These are phyloP conservation scores for Tupaia tana DNA, from an alignment of 2,113 vertebrate species.

Conservation along the genomic window DNA sequence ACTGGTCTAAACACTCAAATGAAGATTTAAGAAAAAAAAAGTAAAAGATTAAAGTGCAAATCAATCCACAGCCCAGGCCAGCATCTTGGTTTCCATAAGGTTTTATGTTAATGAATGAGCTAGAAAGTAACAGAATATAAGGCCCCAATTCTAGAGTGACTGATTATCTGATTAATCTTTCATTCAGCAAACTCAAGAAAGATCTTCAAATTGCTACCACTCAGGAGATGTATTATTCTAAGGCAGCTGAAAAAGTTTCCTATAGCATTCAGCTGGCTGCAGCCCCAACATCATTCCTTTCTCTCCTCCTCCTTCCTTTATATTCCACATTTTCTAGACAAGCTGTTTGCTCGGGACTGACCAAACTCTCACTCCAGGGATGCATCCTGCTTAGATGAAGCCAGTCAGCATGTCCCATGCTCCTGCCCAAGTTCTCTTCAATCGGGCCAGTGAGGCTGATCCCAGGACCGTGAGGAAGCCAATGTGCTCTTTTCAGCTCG, in stretches of 20 bases:
- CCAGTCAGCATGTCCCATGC: not conserved
- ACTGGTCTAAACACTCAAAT: not conserved
- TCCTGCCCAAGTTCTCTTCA: not conserved
- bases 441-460: not conserved
- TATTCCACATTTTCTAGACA: slow-evolving; percentile 28
- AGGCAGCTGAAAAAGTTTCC: not conserved
- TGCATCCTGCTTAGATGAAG: not conserved
- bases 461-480: too few relatives aligned
- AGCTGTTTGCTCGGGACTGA: not conserved
- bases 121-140: slow-evolving; percentile 53
- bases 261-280: not conserved
- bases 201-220: not conserved
- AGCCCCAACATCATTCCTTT: not conserved
- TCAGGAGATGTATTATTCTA: slow-evolving; percentile 21
- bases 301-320: not conserved
- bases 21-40: slow-evolving; percentile 23
- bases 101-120: slow-evolving; percentile 34
- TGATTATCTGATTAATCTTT: not conserved
- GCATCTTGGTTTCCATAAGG: not conserved
- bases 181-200: not conserved
- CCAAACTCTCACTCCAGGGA: not conserved
- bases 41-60: slow-evolving; percentile 5
- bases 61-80: not conserved
- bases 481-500: not conserved
- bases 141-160: not conserved